phyloP scores from a whole-genome alignment of 2,113 vertebrate genomes.

The Mystacornis crossleyi region DNA sequence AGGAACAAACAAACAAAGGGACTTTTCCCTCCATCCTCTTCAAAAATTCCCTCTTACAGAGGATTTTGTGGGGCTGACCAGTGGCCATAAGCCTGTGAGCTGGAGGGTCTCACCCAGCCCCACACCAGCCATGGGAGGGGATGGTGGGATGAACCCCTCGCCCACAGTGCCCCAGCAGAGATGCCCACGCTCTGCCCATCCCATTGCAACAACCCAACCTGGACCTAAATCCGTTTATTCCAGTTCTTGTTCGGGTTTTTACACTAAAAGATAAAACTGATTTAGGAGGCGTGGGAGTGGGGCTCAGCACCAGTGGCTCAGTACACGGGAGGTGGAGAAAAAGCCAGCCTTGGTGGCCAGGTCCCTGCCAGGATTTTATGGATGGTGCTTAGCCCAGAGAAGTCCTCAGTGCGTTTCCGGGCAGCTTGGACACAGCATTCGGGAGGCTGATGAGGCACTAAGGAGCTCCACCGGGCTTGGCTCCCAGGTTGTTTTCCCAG shows the following conservation, averaged over 20 bases:
- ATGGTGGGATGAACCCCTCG: accelerated
- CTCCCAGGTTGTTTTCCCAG: not conserved
- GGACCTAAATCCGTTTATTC: not conserved
- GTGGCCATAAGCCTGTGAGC: not conserved
- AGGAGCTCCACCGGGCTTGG: not conserved
- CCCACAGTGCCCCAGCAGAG: not conserved
- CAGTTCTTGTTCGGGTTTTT: not conserved
- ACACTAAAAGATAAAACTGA: not conserved
- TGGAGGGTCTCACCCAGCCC: not conserved
- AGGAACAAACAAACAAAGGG: not conserved
- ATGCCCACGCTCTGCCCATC: accelerated
- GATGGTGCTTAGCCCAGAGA: not conserved
- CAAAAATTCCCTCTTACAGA: not conserved
- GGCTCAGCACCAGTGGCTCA: not conserved
- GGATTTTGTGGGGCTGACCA: not conserved
- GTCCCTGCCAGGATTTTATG: not conserved
- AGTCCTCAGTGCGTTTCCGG: not conserved
- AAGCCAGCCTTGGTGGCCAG: not conserved
- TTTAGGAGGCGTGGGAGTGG: accelerated
- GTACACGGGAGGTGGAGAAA: not conserved
- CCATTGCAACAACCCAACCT: not conserved
- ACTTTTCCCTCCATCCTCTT: not conserved
- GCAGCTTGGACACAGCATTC: not conserved
- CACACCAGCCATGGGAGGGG: not conserved
- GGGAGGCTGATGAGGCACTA: not conserved